Evolutionary conservation across 2,888 invertebrate species (phyloP).

Genomic region (Spodoptera littoralis): DNA sequence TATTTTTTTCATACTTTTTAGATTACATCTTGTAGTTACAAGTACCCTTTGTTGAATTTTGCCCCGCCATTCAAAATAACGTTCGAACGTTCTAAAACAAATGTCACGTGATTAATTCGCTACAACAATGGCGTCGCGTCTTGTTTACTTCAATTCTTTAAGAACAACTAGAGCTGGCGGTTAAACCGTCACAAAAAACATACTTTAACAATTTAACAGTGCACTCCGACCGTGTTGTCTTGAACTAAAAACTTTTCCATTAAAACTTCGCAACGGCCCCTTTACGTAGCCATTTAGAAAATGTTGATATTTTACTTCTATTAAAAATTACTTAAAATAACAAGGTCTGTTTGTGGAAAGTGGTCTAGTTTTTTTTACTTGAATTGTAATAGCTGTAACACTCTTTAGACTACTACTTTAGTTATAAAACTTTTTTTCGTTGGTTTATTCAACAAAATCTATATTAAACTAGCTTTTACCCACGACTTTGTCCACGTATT

Average conservation of each 20-base stretch:
- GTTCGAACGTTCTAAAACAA: slow-evolving; percentile 22
- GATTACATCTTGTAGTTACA: too few species aligned
- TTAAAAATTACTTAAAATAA: slow-evolving; percentile 37
- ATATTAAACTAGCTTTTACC: too few species aligned
- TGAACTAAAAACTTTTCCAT: slow-evolving; percentile 79
- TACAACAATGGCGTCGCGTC: slow-evolving; percentile 1
- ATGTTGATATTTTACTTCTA: slow-evolving; percentile 39
- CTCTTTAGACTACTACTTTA: too few species aligned
- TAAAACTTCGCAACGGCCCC: slow-evolving; percentile 67
- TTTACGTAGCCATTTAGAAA: slow-evolving; percentile 53
- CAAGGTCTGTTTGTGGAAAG: slow-evolving; percentile 14
- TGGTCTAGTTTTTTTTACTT: slow-evolving; percentile 2
- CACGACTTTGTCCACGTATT: too few species aligned
- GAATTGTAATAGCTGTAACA: too few species aligned
- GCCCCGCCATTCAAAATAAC: too few species aligned
- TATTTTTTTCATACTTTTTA: too few species aligned
- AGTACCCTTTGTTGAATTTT: too few species aligned
- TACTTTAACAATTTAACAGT: slow-evolving; percentile 73
- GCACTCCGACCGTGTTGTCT: slow-evolving; percentile 72
- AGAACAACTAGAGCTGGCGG: slow-evolving; percentile 30
- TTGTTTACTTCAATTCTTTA: slow-evolving; percentile 22
- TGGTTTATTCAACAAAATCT: too few species aligned
- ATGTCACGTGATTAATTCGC: slow-evolving; percentile 16
- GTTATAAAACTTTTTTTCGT: too few species aligned
- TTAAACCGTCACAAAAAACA: slow-evolving; percentile 40